Percentiles rank a stretch among this genome's conserved stretches.
These are phyloP conservation scores for Plutella xylostella DNA, from an alignment of 2,888 invertebrate species.

Conservation along the genomic window DNA sequence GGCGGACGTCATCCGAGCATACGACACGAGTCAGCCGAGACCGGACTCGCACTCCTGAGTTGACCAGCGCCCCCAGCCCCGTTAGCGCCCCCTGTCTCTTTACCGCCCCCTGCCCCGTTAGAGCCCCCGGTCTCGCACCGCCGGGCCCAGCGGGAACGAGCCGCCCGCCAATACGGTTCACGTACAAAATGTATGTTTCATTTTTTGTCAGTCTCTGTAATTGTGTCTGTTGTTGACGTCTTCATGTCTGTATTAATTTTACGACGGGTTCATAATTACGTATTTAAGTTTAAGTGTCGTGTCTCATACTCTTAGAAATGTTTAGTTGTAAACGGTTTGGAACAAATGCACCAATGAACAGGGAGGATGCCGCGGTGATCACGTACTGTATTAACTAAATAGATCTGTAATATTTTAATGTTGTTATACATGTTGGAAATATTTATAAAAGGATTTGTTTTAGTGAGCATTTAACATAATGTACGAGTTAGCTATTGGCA, in stretches of 20 bases:
- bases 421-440: too few species aligned
- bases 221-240: too few species aligned
- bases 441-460: not conserved
- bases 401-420: too few species aligned
- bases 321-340: not conserved
- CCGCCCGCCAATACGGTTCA: not conserved
- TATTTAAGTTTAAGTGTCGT: not conserved
- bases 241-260: not conserved
- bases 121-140: not conserved
- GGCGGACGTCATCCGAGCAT: constrained; percentile 94
- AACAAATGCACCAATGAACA: too few species aligned
- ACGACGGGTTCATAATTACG: not conserved
- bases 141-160: not conserved
- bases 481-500: not conserved
- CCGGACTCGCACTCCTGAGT: constrained; percentile 78
- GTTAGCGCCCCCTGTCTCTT: not conserved
- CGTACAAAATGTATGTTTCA: constrained; percentile 2
- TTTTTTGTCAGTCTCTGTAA: not conserved
- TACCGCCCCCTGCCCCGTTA: too few species aligned
- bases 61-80: constrained; percentile 21
- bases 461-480: constrained; percentile 1
- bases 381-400: too few species aligned
- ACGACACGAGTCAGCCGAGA: constrained; percentile 92
- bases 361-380: too few species aligned
- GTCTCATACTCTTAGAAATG: not conserved